Evolutionary conservation across 2,113 vertebrate genomes (phyloP), one percentile per base, ranked within the genome.

Genomic region (Apteryx owenii): DNA sequence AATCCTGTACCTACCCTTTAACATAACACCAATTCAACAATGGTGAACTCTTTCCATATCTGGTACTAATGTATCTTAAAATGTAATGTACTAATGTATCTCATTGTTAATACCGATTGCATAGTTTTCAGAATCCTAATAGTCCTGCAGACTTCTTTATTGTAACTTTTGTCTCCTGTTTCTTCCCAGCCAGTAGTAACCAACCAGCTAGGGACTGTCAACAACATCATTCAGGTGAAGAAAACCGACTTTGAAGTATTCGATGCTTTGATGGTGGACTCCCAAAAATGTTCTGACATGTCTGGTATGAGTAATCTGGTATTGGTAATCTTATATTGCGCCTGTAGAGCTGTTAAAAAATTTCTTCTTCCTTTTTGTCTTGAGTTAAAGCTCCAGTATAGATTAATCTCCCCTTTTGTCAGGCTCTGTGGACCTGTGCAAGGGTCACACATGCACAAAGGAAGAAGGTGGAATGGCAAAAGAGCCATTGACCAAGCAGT

Each of bases 161-260:
- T 93, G 65, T 90, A 83, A 90, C 66, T 93, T 97, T 51, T 96
- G 44, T 70, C 9, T 94, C 76, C 96, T 71, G 48, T 96, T 87
- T 88, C 72, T 97, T 95, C 90, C 51, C 95, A 99, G 99, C 98
- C 99, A 8, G 97, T 99, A 77, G 97, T 98, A 85, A 99, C 99
- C 81, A 99, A 98, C 91, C 99, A 99, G 96, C 98, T 99, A 10
- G 99, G 99, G 69, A 99, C 99, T 0, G 97, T 99, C 81, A 99
- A 99, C 98, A 99, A 99, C 62, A 60, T 99, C 84, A 99, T 99
- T 91, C 98, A 99, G 95, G 99, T 99, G 98, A 99, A 99, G 97
- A 99, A 98, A 91, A 99, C 99, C 1, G 99, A 99, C 98, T 99
- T 99, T 95, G 99, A 99, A 97, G 99, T 99, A 15, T 99, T 99